phyloP scores from a whole-genome alignment of 2,888 invertebrate species.

The Yponomeuta evonymella region DNA sequence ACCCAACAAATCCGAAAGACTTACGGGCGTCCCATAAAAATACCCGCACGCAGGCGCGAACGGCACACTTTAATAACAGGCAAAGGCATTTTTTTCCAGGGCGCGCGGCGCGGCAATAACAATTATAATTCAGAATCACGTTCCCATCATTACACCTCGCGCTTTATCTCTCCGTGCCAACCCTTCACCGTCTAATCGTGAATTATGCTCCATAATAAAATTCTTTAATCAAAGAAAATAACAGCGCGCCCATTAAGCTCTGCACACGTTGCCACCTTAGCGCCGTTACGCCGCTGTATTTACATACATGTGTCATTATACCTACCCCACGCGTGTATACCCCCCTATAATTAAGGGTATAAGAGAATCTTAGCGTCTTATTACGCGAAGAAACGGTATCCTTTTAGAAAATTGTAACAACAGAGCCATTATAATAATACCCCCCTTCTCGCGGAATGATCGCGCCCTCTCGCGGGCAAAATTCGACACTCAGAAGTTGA shows the following conservation, averaged over 20 bases:
- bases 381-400: slow-evolving; percentile 74
- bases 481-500: slow-evolving; percentile 53
- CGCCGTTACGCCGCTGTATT: slow-evolving; percentile 71
- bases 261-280: slow-evolving; percentile 68
- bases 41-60: slow-evolving; percentile 3
- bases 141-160: slow-evolving; percentile 63
- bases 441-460: slow-evolving; percentile 51
- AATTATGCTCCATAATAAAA: slow-evolving; percentile 74
- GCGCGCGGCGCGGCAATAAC: slow-evolving; percentile 40
- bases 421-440: slow-evolving; percentile 57
- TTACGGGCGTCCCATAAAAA: neutral
- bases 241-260: slow-evolving; percentile 67
- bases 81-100: slow-evolving; percentile 15
- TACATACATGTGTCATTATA: slow-evolving; percentile 76
- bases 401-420: slow-evolving; percentile 74
- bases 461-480: slow-evolving; percentile 41
- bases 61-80: slow-evolving; percentile 10
- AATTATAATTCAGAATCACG: slow-evolving; percentile 72
- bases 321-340: slow-evolving; percentile 28
- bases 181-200: slow-evolving; percentile 71
- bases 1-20: slow-evolving; percentile 5
- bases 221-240: slow-evolving; percentile 77
- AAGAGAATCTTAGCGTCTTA: slow-evolving; percentile 76
- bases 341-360: slow-evolving; percentile 73
- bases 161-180: slow-evolving; percentile 65